Evolutionary conservation across 2,888 invertebrate species (phyloP).

Genomic region (Malachius bipustulatus): DNA sequence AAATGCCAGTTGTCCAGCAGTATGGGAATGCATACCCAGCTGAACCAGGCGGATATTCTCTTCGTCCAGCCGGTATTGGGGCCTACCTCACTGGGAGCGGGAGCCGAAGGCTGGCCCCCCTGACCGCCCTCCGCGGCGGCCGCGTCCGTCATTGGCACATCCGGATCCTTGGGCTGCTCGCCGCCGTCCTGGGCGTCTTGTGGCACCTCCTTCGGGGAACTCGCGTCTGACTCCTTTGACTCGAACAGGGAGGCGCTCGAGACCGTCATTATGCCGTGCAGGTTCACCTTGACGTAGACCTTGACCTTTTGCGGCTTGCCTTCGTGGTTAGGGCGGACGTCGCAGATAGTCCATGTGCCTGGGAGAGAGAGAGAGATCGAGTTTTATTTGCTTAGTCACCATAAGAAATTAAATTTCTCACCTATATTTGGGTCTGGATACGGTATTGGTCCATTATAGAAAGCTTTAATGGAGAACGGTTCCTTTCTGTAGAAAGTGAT

Average conservation of each 20-base stretch:
- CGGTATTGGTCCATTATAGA: constrained; percentile 64
- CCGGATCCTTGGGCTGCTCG: constrained; percentile 36
- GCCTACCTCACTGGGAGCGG: constrained; percentile 36
- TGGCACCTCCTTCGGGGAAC: constrained; percentile 22
- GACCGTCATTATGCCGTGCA: constrained; percentile 84
- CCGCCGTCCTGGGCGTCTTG: constrained; percentile 30
- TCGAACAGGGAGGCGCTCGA: constrained; percentile 76
- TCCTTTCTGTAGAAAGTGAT: constrained; percentile 84
- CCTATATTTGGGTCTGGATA: constrained; percentile 71
- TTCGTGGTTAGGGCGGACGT: constrained; percentile 73
- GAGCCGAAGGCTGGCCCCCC: constrained; percentile 18
- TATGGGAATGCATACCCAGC: constrained; percentile 37
- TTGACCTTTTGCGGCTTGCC: constrained; percentile 93
- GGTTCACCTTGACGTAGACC: constrained; percentile 88
- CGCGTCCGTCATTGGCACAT: constrained; percentile 33
- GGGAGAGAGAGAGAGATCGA: constrained; percentile 14
- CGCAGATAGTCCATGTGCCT: constrained; percentile 68
- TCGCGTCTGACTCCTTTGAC: constrained; percentile 47
- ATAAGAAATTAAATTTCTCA: constrained; percentile 33
- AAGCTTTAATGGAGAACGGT: constrained; percentile 77
- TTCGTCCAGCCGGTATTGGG: constrained; percentile 38
- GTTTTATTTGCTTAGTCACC: not conserved
- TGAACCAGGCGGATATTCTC: constrained; percentile 40
- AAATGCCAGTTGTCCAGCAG: constrained; percentile 29
- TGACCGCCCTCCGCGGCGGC: constrained; percentile 27